These are phyloP conservation scores for Hoplias malabaricus DNA, from an alignment of 2,113 vertebrate genomes.

Conservation along the genomic window DNA sequence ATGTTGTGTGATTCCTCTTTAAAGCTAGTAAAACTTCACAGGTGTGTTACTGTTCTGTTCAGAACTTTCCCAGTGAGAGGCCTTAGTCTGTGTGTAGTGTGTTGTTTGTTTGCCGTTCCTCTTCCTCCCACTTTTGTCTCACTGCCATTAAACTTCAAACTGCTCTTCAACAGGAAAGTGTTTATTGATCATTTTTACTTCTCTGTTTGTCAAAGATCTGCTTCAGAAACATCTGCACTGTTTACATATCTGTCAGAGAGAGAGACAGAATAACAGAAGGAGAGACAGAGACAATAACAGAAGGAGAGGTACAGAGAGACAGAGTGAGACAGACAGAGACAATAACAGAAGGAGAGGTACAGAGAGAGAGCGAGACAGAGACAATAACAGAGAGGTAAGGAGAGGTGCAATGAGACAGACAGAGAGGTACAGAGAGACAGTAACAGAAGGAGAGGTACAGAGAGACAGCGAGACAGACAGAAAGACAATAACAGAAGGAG, in stretches of 20 bases:
- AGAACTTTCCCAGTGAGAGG: conserved; percentile 53
- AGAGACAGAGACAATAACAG: neutral
- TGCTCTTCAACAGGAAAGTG: conserved; percentile 15
- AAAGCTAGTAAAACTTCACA: neutral
- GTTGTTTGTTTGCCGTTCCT: conserved; percentile 18
- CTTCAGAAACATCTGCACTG: neutral
- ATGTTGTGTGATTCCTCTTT: conserved; percentile 1
- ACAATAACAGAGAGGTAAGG: too few relatives aligned
- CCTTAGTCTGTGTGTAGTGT: conserved; percentile 55
- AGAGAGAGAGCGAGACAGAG: too few relatives aligned
- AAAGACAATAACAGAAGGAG: too few relatives aligned
- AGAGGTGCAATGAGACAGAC: too few relatives aligned
- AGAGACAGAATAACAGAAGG: neutral
- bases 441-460: too few relatives aligned
- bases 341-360: too few relatives aligned
- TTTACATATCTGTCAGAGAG: neutral
- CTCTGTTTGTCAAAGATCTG: neutral
- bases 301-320: neutral
- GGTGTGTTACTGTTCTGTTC: conserved; percentile 52
- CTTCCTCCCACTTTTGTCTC: neutral
- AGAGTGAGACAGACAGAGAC: too few relatives aligned
- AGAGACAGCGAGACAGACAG: too few relatives aligned
- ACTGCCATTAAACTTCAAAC: neutral
- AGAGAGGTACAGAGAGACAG: too few relatives aligned
- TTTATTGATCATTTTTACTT: conserved; percentile 29